These are phyloP conservation scores for Dynastes grantii DNA, from an alignment of 2,888 invertebrate species.

Conservation along the genomic window DNA sequence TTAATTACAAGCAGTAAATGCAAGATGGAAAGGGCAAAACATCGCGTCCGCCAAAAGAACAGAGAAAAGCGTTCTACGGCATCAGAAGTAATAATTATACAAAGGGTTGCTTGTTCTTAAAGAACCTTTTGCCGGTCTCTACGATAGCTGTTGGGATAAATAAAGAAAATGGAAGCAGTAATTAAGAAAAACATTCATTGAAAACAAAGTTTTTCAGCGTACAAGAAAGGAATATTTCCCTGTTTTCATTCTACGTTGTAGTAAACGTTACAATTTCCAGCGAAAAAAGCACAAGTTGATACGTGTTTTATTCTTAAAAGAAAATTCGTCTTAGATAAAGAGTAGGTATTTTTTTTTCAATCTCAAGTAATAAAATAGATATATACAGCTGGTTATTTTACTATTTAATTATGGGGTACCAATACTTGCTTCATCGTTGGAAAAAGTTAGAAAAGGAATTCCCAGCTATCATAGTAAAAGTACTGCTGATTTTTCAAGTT, in stretches of 20 bases:
- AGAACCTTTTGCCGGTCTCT: conserved; percentile 40
- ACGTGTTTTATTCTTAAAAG: neutral
- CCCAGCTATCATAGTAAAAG: too few relatives aligned
- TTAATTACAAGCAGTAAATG: conserved; percentile 26
- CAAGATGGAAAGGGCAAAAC: conserved; percentile 9
- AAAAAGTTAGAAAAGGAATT: too few relatives aligned
- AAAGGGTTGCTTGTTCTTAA: conserved; percentile 46
- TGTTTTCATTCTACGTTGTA: conserved; percentile 38
- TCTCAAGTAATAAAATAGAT: too few relatives aligned
- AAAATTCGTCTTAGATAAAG: neutral
- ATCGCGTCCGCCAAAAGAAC: conserved; percentile 6
- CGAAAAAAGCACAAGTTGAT: conserved; percentile 13
- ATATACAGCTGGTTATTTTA: too few relatives aligned
- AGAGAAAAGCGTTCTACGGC: conserved; percentile 21
- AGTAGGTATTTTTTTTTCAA: too few relatives aligned
- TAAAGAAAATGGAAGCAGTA: conserved; percentile 48
- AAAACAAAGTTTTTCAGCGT: conserved; percentile 16
- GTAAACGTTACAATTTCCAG: conserved; percentile 34
- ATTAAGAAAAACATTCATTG: conserved; percentile 50
- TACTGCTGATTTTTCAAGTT: too few relatives aligned
- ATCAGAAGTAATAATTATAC: conserved; percentile 46
- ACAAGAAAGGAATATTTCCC: conserved; percentile 14
- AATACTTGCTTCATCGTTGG: too few relatives aligned
- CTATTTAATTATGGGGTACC: too few relatives aligned
- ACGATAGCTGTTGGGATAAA: conserved; percentile 32